A percentile compares a stretch with the other conserved stretches of the same genome.
phyloP scores from a whole-genome alignment of 2,113 vertebrate genomes.

The Camelus bactrianus region DNA sequence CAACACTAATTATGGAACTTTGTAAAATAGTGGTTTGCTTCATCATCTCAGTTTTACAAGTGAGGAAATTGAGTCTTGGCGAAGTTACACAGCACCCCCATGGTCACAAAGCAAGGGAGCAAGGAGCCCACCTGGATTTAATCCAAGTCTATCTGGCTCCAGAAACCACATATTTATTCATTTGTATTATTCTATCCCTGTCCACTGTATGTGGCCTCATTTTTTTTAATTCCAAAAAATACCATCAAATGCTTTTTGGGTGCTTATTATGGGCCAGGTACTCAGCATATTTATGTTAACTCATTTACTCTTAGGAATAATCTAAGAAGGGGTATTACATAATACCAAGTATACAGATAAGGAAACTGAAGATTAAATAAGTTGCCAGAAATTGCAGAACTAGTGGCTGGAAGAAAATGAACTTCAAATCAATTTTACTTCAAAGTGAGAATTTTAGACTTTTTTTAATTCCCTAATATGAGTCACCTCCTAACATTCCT shows the following conservation, averaged over 20 bases:
- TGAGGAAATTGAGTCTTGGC: neutral
- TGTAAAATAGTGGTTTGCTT: neutral
- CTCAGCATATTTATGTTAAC: neutral
- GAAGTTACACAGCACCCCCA: neutral
- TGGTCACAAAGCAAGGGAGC: neutral
- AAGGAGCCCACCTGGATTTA: neutral
- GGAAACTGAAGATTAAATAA: neutral
- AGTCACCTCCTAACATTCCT: neutral
- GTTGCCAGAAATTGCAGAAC: neutral
- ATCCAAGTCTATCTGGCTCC: neutral
- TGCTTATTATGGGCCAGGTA: neutral
- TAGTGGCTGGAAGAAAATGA: neutral
- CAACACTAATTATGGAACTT: neutral
- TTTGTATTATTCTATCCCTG: neutral
- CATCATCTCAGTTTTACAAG: neutral
- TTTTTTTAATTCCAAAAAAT: neutral
- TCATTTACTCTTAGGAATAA: neutral
- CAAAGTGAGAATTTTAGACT: neutral
- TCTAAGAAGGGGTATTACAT: neutral
- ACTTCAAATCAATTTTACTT: neutral
- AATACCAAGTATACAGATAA: slow-evolving; percentile 10
- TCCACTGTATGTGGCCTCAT: neutral
- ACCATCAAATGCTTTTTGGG: neutral
- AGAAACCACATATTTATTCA: neutral
- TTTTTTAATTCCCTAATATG: neutral